Evolutionary conservation across 2,888 invertebrate species (phyloP).

Genomic region (Odontomyia ornata): DNA sequence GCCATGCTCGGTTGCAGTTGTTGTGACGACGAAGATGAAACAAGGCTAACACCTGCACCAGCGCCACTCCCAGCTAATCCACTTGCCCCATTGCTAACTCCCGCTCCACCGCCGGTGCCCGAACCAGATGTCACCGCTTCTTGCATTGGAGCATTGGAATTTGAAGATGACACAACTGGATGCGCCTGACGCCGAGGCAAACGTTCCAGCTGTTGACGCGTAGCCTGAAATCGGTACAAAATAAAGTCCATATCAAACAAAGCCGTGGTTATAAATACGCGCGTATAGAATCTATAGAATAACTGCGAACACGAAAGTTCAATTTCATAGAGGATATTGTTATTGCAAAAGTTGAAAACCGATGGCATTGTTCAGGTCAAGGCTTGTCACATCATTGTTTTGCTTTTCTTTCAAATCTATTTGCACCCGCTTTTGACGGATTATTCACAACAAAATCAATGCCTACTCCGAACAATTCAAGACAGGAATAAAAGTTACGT

Average conservation of each 20-base stretch:
- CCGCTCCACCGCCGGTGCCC: conserved; percentile 52
- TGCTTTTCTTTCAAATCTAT: not conserved
- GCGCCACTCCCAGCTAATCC: conserved; percentile 7
- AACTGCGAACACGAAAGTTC: conserved; percentile 25
- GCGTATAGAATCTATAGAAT: conserved; percentile 33
- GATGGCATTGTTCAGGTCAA: conserved; percentile 24
- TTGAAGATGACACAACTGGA: conserved; percentile 70
- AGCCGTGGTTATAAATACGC: not conserved
- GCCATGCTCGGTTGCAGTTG: conserved; percentile 62
- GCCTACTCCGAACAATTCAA: not conserved
- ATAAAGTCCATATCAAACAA: conserved; percentile 25
- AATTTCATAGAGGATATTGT: conserved; percentile 33
- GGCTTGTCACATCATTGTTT: conserved; percentile 31
- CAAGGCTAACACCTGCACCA: conserved; percentile 51
- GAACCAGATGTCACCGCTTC: conserved; percentile 64
- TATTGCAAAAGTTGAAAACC: conserved; percentile 19
- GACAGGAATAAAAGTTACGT: too few relatives aligned
- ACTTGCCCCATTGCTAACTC: conserved; percentile 47
- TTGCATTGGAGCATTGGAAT: conserved; percentile 67
- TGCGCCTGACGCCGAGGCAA: conserved; percentile 84
- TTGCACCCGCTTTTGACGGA: not conserved
- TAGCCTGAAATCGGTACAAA: conserved; percentile 68
- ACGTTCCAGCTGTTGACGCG: conserved; percentile 88
- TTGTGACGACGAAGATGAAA: conserved; percentile 58
- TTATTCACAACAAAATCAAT: not conserved